Evolutionary conservation across 1,140 invertebrate species (phyloP).

Genomic region (Drosophila ogumai): DNA sequence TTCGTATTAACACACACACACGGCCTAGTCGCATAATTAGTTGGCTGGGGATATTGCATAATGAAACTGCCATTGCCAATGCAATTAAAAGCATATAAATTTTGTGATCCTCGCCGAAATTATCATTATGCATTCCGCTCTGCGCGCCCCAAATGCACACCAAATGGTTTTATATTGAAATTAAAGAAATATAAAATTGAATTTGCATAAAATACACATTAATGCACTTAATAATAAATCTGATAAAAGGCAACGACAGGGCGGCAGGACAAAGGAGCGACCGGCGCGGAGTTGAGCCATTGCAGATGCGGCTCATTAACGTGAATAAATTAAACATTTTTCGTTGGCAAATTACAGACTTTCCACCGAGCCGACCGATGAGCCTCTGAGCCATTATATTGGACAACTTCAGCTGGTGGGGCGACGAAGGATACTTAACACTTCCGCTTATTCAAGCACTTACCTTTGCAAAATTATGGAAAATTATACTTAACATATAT

Average conservation of each 20-base stretch:
- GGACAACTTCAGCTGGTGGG: slow-evolving; percentile 12
- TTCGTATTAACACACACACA: slow-evolving; percentile 45
- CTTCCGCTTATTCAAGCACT: slow-evolving; percentile 17
- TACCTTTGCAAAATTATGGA: background rate
- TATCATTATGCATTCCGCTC: slow-evolving; percentile 61
- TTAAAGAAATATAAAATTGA: slow-evolving; percentile 73
- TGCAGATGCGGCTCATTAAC: slow-evolving; percentile 75
- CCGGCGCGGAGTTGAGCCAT: background rate
- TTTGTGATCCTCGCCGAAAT: slow-evolving; percentile 42
- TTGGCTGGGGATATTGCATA: slow-evolving; percentile 53
- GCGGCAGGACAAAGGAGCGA: slow-evolving; percentile 3
- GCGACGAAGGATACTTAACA: slow-evolving; percentile 21
- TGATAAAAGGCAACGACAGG: slow-evolving; percentile 59
- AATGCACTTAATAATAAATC: slow-evolving; percentile 76
- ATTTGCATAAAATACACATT: slow-evolving; percentile 52
- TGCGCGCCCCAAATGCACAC: slow-evolving; percentile 32
- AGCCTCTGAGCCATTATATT: slow-evolving; percentile 34
- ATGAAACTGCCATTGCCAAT: slow-evolving; percentile 69
- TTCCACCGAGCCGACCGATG: slow-evolving; percentile 17
- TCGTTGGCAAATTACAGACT: slow-evolving; percentile 59
- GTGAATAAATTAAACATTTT: slow-evolving; percentile 74
- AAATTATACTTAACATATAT: slow-evolving; percentile 1
- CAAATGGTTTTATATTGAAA: slow-evolving; percentile 75
- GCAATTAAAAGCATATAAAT: slow-evolving; percentile 80
- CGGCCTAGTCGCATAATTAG: slow-evolving; percentile 50